Base-by-base conservation (phyloP, 2,888 invertebrate species). In the Drosophila birchii region DNA sequence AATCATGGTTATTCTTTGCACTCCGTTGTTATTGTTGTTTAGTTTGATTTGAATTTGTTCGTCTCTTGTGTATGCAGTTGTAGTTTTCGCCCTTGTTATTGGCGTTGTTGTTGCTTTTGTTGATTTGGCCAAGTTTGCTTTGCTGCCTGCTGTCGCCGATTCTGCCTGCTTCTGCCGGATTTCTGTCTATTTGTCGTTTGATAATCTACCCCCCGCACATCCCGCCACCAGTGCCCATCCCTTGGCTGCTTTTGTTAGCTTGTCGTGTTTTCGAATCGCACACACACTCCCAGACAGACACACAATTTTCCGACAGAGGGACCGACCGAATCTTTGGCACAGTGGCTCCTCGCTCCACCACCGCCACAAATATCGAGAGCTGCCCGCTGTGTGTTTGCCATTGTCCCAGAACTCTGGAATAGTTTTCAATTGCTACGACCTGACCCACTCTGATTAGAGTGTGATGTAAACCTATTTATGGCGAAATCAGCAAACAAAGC, bases 11-110 rank as follows among this genome's bases (percentile, higher is more conserved):
- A 23, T 34, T 69, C 47, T 36, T 36, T n/a, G 45, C 12, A 16
- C 20, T 12, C 39, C 23, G 39, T 55, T 47, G 67, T 57, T 69
- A 29, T 67, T 79, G 81, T 79, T 83, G 79, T 81, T 53, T 73
- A 72, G 79, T 82, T 81, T 84, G 80, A 84, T 81, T 86, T 87
- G 87, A 81, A 86, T 84, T 86, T 88, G 85, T 84, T 81, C 78
- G 84, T 58, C 79, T 79, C 87, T 77, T 70, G 87, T 77, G 85
- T 75, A 85, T 76, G 73, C 38, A 45, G 58, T 29, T 63, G 59
- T 51, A 57, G 57, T 58, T 47, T 36, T 39, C 64, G 44, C 29
- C 54, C 53, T 26, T 70, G 55, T 8, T 63, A 32, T 12, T 45
- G 43, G 23, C 45, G 44, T 29, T 44, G 45, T 20, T 55, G 57